Base-by-base conservation (phyloP, 1,140 invertebrate species). In the Asbolus verrucosus region DNA sequence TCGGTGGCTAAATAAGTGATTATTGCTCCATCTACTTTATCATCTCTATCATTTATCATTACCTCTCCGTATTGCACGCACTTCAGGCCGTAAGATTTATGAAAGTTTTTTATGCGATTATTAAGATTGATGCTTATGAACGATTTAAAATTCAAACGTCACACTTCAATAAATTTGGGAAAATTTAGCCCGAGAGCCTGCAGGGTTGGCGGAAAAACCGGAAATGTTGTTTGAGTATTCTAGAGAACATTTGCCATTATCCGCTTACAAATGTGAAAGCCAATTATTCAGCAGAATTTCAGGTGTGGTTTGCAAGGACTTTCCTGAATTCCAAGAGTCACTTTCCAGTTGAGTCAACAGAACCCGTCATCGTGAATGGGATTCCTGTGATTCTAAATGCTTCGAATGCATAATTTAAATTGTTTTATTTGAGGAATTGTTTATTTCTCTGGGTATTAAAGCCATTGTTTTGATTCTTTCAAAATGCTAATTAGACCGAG, bases 331-430 rank as follows among this genome's bases (percentile, higher is more conserved):
- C 46, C 46, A 54, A 19, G 46, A 54, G 19, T 54, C 46, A 54
- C 46, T 54, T 54, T 54, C 46, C 46, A 54, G 19, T 54, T 54
- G 46, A 54, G 46, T 27, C 46, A 54, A 54, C 46, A 54, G 19
- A 19, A n/a, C 6, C 41, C 8, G 24, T 54, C 18, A n/a, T 54
- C 46, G 21, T 54, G 46, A 54, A 54, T 54, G 46, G 27, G 21
- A 54, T 54, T 54, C 46, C 46, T 54, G 46, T 27, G 46, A 24
- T 54, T 54, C 46, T 54, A 54, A 54, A 54, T 54, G 21, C 46
- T 8, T 11, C 19, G 46, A 54, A 54, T 54, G 46, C 46, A 54
- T 54, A 54, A 54, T 54, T 54, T 27, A 13, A 11, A 27, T 24
- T 54, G 46, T 54, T 54, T 54, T 54, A 54, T 54, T 54, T 54